Base-by-base conservation (phyloP, 2,113 vertebrate genomes). In the Campylomormyrus numenius region DNA sequence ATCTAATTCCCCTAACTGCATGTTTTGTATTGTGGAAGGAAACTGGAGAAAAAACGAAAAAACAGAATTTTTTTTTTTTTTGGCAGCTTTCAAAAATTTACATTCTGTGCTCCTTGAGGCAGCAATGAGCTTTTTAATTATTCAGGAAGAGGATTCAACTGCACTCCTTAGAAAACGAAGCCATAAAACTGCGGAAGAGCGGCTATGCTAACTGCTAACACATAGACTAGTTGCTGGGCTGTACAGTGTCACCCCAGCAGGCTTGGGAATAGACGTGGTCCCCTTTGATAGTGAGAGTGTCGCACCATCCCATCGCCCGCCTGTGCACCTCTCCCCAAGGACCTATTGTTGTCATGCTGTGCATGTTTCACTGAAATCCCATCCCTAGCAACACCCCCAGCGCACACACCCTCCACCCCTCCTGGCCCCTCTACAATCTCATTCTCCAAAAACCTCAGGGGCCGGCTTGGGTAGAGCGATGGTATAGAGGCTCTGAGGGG, bases 301-400 rank as follows among this genome's bases (percentile, higher is more conserved):
- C 90, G 90, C 90, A 88, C 90, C 92, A 90, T 90, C 92, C 91
- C 89, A 91, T 89, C 91, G 91, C 93, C 13, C 93, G 94, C 94
- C 95, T 95, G 94, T 95, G 94, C 94, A 95, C 91, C 89, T 93
- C 94, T 96, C 96, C 95, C 96, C 93, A 93, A 95, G 94, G 94
- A 96, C 92, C 95, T 93, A 94, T 95, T 95, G 94, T 96, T 95
- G 93, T 95, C 93, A 94, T 93, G 93, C 90, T n/a, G 92, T 77
- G 93, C 50, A 93, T 94, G 94, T 94, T 93, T 92, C 92, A 93
- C 92, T 94, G 90, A 92, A 92, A 93, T 94, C 93, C 93, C 93
- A 90, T 91, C 94, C 91, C 92, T 93, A 93, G 84, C 90, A 87
- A 88, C 87, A 88, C 85, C 9, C 39, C 87, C 85, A 89, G 35